Evolutionary conservation across 2,888 invertebrate genomes (phyloP), one percentile per base, ranked within the genome.

Genomic region (Coenonympha arcania): DNA sequence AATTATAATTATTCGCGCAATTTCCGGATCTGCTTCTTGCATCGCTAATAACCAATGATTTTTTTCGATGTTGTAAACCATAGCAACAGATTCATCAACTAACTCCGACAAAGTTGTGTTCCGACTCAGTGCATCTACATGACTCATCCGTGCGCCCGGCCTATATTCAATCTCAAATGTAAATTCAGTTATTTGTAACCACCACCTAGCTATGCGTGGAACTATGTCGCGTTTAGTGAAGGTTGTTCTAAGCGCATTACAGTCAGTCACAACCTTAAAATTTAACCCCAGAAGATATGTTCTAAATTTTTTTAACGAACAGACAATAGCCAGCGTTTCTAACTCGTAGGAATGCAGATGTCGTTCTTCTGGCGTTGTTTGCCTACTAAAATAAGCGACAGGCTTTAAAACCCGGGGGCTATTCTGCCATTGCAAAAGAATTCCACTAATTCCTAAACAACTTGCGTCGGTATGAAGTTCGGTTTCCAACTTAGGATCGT

Each of bases 141-240:
- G 60, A 2, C 48, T 8, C 60, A 60, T 60, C 8, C 36, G 15
- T 0, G 20, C n/a, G 0, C 59, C 59, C 3, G 60, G 47, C 13
- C 55, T 44, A 36, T 62, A 61, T 30, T 58, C 55, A 4, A 39
- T 15, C 3, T 6, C 36, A 15, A 48, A 60, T 11, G 58, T 46
- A 34, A 42, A 61, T 28, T 63, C 60, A n/a, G 58, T 59, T 4
- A 63, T 9, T 9, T 52, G 54, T 0, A 56, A 26, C 56, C 58
- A 61, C 61, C 58, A 61, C 0, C 61, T 46, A 3, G 61, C 59
- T 16, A 62, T 42, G 5, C 60, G 50, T 1, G 58, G 58, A 0
- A 62, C 45, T 2, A 62, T n/a, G 16, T 39, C 47, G 11, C 37
- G 13, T 43, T 48, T 48, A 3, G 18, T 9, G n/a, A 41, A 36